Base-by-base conservation (phyloP, 2,888 invertebrate genomes). In the Philonicus albiceps region DNA sequence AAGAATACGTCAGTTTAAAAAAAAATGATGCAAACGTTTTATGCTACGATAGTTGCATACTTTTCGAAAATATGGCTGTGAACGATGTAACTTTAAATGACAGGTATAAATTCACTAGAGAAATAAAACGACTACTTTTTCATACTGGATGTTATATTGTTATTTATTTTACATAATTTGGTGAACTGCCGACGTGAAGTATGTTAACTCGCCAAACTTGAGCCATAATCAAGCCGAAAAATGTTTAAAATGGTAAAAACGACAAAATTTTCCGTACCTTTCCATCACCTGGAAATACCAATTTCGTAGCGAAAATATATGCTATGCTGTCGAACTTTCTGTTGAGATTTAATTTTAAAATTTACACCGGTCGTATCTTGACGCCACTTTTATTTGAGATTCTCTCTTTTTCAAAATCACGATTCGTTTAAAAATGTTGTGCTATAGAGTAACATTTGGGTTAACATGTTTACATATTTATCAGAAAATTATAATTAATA, bases 111-210 rank as follows among this genome's bases (percentile, higher is more conserved):
- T 84, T 84, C 84, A 84, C 31, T 64, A 64, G 27, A 13, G 40
- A 84, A 84, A 73, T 13, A 55, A 40, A 19, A 34, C 6, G 8
- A 27, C 27, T 64, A 83, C 64, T 64, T 40, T 84, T 84, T 16
- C 73, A 16, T 30, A 43, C 30, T 73, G 84, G 72, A 84, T 73
- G 73, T 84, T 73, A 73, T 84, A 84, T 73, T 84, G 84, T 84
- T 84, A 73, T 84, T 84, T 84, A 84, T 84, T 84, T 84, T 84
- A 84, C 84, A 84, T 84, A 73, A 43, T 27, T 84, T 84, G 40
- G 73, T 40, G 22, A 73, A 84, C 40, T 84, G 73, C 84, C 72
- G 84, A 84, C 84, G 37, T 84, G 40, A 84, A 84, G 84, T 84
- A 84, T 84, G 84, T 84, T 73, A 84, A 84, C 73, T 83, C 6